phyloP scores from a whole-genome alignment of 2,113 vertebrate genomes.

The Protomyctophum bolini region DNA sequence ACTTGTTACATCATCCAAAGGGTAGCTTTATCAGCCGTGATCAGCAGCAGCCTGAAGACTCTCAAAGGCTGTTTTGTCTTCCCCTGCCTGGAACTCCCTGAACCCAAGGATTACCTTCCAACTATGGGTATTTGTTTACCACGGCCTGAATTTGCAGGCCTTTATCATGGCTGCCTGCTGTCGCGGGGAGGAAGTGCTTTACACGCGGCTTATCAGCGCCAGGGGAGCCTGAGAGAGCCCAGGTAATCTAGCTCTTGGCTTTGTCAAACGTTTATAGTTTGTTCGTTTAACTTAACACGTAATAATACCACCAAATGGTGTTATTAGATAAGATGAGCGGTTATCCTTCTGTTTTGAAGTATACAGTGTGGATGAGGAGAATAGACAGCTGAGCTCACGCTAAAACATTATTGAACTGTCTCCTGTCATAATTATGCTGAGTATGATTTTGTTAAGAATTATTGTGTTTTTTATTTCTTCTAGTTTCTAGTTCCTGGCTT shows the following conservation, averaged over 20 bases:
- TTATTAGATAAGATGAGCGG: conserved; percentile 21
- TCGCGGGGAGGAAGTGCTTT: conserved; percentile 63
- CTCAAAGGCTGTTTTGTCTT: conserved; percentile 86
- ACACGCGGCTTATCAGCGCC: conserved; percentile 45
- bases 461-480: no score
- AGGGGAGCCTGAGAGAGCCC: conserved; percentile 38
- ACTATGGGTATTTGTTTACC: conserved; percentile 79
- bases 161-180: conserved; percentile 62
- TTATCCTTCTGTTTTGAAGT: conserved; percentile 9
- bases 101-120: conserved; percentile 70
- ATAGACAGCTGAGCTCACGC: no score
- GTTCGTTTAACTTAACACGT: conserved; percentile 17
- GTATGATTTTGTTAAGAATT: no score
- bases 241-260: conserved; percentile 44
- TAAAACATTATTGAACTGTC: no score
- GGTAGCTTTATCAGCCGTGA: conserved; percentile 73
- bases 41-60: conserved; percentile 73
- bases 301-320: conserved; percentile 10
- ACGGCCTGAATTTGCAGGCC: conserved; percentile 68
- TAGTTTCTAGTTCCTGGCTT: no score
- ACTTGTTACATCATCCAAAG: conserved; percentile 74
- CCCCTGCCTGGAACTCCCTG: conserved; percentile 72
- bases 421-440: no score
- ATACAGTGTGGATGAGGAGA: background rate
- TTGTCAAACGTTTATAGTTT: conserved; percentile 12